Evolutionary conservation across 1,140 invertebrate genomes (phyloP).

Genomic region (Drosophila burlai): DNA sequence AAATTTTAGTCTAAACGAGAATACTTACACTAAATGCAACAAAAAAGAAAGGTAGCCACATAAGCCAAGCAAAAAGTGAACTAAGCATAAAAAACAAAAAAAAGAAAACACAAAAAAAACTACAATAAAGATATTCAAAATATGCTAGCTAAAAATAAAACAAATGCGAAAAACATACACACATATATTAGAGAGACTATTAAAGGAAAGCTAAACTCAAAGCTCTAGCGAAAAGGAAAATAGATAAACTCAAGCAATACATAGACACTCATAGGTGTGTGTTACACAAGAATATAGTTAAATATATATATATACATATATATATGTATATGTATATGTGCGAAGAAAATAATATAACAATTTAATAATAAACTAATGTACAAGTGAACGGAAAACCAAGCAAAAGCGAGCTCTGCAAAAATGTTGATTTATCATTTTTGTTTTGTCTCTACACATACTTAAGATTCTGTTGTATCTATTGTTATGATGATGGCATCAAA

Average conservation of each 20-base stretch:
- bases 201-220: slow-evolving; percentile 54
- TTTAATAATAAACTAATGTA: slow-evolving; percentile 50
- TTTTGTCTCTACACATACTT: slow-evolving; percentile 46
- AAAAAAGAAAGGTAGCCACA: slow-evolving; percentile 41
- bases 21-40: slow-evolving; percentile 36
- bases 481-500: slow-evolving; percentile 60
- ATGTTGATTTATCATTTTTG: slow-evolving; percentile 48
- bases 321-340: slow-evolving; percentile 70
- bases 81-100: slow-evolving; percentile 49
- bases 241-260: slow-evolving; percentile 79
- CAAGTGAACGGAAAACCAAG: slow-evolving; percentile 26
- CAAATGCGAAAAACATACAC: slow-evolving; percentile 51
- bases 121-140: slow-evolving; percentile 82
- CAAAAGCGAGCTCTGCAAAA: slow-evolving; percentile 46
- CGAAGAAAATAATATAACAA: slow-evolving; percentile 49
- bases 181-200: slow-evolving; percentile 67
- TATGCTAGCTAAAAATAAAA: slow-evolving; percentile 72
- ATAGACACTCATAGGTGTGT: slow-evolving; percentile 80
- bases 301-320: slow-evolving; percentile 76
- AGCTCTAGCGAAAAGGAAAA: slow-evolving; percentile 53
- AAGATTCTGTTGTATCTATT: slow-evolving; percentile 62
- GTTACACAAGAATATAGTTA: slow-evolving; percentile 80
- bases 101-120: slow-evolving; percentile 15
- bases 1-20: slow-evolving; percentile 72
- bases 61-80: slow-evolving; percentile 63